These are phyloP conservation scores for Leptopilina boulardi DNA, from an alignment of 1,140 invertebrate genomes.

Conservation along the genomic window DNA sequence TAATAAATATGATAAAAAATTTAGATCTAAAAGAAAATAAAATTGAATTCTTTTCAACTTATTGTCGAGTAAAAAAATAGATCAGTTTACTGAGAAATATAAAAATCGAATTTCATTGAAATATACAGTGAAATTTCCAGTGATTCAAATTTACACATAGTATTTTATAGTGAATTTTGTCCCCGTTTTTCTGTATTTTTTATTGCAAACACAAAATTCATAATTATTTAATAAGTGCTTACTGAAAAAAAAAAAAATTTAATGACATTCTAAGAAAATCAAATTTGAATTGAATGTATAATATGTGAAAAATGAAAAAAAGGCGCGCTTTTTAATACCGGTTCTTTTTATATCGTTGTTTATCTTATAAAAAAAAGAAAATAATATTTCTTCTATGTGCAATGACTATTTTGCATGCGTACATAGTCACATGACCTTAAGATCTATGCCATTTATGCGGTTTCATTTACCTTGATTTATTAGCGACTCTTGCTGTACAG, in stretches of 20 bases:
- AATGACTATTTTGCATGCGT: background rate
- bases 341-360: background rate
- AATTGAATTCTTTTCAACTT: no score
- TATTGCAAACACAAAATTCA: no score
- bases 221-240: no score
- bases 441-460: background rate
- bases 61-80: no score
- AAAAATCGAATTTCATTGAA: no score
- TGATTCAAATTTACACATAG: no score
- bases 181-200: no score
- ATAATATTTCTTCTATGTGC: background rate
- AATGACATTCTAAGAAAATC: background rate
- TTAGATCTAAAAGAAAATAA: no score
- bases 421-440: background rate
- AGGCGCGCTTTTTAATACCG: constrained; percentile 3
- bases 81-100: no score
- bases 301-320: background rate
- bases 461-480: constrained; percentile 20
- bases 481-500: background rate
- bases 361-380: background rate
- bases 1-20: no score
- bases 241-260: background rate
- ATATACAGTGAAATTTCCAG: no score
- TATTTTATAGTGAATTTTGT: no score
- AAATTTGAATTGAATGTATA: background rate